These are phyloP conservation scores for Aplochiton taeniatus DNA, from an alignment of 2,797 vertebrate genomes.

Conservation along the genomic window DNA sequence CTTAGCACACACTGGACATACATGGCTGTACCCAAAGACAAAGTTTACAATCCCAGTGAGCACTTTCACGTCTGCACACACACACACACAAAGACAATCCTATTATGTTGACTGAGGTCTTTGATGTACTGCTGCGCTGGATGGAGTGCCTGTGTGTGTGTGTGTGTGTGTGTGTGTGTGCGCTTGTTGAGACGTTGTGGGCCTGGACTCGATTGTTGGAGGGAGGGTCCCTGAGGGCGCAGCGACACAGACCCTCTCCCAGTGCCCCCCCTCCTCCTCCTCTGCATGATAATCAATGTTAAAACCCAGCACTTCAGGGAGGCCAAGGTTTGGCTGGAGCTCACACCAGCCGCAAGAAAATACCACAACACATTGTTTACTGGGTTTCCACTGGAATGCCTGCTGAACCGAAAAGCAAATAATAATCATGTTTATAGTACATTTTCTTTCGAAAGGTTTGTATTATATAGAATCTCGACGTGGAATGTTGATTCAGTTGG, in stretches of 20 bases:
- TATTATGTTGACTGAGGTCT: slow-evolving; percentile 51
- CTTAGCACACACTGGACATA: no score
- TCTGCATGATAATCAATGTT: slow-evolving; percentile 58
- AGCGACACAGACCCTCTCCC: slow-evolving; percentile 18
- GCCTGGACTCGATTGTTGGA: slow-evolving; percentile 38
- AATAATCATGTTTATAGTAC: no score
- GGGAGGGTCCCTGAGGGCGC: no score
- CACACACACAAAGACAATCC: slow-evolving; percentile 15
- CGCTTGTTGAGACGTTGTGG: slow-evolving; percentile 24
- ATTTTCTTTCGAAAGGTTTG: no score
- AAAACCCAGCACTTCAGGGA: slow-evolving; percentile 45
- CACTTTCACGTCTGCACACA: no score
- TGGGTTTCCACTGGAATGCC: slow-evolving; percentile 24
- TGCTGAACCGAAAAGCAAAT: not conserved
- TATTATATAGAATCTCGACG: no score
- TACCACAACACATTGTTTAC: slow-evolving; percentile 1
- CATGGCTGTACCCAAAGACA: no score
- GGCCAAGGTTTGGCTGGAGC: slow-evolving; percentile 46
- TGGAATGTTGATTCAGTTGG: no score
- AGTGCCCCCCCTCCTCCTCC: no score
- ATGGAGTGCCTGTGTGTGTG: slow-evolving; percentile 2
- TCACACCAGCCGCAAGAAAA: slow-evolving; percentile 48
- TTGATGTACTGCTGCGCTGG: slow-evolving; percentile 56
- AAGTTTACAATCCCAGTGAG: no score
- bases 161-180: slow-evolving; percentile 25